Evolutionary conservation across 2,888 invertebrate species (phyloP), one percentile per base, ranked within the genome.

Genomic region (Aphodius granarius): DNA sequence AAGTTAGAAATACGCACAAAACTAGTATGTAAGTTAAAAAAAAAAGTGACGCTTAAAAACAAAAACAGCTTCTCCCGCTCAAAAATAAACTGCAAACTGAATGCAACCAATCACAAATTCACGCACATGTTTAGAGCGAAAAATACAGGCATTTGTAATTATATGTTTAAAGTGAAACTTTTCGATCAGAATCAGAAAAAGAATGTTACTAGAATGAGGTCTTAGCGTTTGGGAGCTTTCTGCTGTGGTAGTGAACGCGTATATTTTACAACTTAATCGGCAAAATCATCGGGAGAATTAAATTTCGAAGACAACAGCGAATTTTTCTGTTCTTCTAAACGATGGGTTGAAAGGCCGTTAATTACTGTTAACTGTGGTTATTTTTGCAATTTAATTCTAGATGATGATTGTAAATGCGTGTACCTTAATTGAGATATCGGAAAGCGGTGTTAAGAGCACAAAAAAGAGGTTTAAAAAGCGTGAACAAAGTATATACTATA

Each of bases 401-500:
- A 13, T 3, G 43, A 9, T 43, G 43, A 43, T 43, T 43, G 43
- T 3, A 43, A 43, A 43, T 43, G 43, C 43, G 43, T 43, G 43
- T 43, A 43, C 43, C 43, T 43, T 43, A 43, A 43, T 43, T 3
- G 43, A 43, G 43, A 43, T 43, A 43, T 9, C 13, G 43, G 43
- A 43, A 43, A 43, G 43, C 43, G 43, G 43, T 43, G 43, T 43
- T 43, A 43, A 43, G 20, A 68, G 68, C 20, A n/a, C 20, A 18
- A 68, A 68, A 68, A 68, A 68, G 68, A 68, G 20, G 22, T 68
- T 20, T 20, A 68, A 68, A 16, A 20, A 66, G 17, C 18, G 22
- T 21, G 68, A 68, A 21, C 18, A n/a, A 68, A 21, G 16, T 68
- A 68, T 20, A 66, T 66, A 65, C 19, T 65, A 68, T 20, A n/a